Evolutionary conservation across 2,113 vertebrate genomes (phyloP).

Genomic region (Callipepla californica): DNA sequence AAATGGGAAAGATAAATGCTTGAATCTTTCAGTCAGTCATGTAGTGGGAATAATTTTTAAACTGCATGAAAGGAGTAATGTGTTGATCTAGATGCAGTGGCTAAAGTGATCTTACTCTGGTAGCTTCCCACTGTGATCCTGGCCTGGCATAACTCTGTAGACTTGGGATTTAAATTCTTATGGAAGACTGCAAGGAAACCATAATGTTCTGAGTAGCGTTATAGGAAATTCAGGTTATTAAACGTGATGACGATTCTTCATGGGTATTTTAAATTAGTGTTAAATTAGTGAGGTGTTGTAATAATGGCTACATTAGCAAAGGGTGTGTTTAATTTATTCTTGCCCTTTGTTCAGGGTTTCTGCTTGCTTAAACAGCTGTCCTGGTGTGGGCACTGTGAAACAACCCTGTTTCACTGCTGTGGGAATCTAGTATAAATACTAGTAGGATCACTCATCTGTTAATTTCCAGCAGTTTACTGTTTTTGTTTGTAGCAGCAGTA

Average conservation of each 20-base stretch:
- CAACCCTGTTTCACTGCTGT: background rate
- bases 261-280: background rate
- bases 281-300: background rate
- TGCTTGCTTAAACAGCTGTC: background rate
- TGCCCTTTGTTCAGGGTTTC: background rate
- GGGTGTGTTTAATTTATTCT: background rate
- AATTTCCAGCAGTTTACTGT: background rate
- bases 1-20: background rate
- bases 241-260: background rate
- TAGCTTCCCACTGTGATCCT: background rate
- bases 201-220: background rate
- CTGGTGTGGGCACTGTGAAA: background rate
- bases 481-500: background rate
- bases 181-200: background rate
- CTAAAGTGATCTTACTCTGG: background rate
- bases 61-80: background rate
- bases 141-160: background rate
- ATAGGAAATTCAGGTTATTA: background rate
- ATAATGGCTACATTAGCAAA: background rate
- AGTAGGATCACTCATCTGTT: background rate
- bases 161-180: background rate
- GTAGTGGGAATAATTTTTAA: background rate
- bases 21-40: slow-evolving; percentile 20
- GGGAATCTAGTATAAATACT: background rate
- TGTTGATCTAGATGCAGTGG: background rate